phyloP scores from a whole-genome alignment of 2,113 vertebrate genomes.

The Bufo bufo region DNA sequence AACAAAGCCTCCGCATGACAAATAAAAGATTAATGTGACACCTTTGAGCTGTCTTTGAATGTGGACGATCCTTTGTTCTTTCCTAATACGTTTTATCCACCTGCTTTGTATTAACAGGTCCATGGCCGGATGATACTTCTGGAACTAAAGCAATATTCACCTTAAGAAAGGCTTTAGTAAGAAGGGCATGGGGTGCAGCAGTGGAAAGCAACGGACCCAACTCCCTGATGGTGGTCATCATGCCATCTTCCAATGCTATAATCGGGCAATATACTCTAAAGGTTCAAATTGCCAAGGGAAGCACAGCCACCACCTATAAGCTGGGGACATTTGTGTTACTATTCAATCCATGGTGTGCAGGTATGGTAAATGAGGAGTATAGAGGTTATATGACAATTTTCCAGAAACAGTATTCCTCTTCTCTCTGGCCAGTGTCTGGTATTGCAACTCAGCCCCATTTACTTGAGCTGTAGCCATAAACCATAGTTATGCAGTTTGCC shows the following conservation, averaged over 20 bases:
- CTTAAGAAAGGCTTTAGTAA: constrained; percentile 62
- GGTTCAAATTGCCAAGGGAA: constrained; percentile 70
- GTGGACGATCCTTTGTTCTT: constrained; percentile 15
- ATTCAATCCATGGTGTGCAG: constrained; percentile 88
- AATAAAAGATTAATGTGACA: neutral
- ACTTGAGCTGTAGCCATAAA: no score
- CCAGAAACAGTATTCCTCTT: neutral
- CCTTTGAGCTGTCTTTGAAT: neutral
- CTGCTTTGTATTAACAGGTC: constrained; percentile 68
- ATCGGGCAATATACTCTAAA: constrained; percentile 77
- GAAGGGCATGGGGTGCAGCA: constrained; percentile 62
- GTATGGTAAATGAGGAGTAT: constrained; percentile 63
- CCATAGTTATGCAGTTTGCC: no score
- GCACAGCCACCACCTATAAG: constrained; percentile 64
- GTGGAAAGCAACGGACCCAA: constrained; percentile 26
- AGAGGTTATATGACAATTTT: no score
- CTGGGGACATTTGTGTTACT: constrained; percentile 77
- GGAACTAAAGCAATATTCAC: constrained; percentile 80
- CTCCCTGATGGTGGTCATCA: constrained; percentile 62
- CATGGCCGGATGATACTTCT: constrained; percentile 72
- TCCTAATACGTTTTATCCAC: neutral
- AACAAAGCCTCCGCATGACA: neutral
- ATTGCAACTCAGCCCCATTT: neutral
- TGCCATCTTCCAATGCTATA: constrained; percentile 71
- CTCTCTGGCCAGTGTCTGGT: neutral